Base-by-base conservation (phyloP, 2,888 invertebrate genomes). In the Drosophila barbarae region DNA sequence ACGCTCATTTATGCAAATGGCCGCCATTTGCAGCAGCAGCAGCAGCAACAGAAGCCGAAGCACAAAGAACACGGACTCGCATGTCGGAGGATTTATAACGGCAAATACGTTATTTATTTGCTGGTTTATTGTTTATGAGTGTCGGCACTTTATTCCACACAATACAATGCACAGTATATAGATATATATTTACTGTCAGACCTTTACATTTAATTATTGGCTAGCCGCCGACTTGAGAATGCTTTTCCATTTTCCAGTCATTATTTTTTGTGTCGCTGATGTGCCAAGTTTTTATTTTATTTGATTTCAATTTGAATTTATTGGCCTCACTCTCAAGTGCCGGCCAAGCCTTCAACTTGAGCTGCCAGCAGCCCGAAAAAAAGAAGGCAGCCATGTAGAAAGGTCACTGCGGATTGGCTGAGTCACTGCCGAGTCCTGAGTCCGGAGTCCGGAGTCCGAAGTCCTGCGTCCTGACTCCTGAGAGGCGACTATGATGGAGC, bases 31-130 rank as follows among this genome's bases (percentile, higher is more conserved):
- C 56, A 47, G 59, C 46, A 32, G 46, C 12, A 61, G 49, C 55
- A 64, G 41, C 26, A 26, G 3, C 65, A 59, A 21, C 21, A 21
- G 21, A 21, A 21, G 52, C 65, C 55, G 52, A 30, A 55, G 50
- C 52, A 67, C 41, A 71, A 67, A 51, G 51, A 46, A 46, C 51
- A 46, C 53, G 59, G 36, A 52, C 38, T 61, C 26, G 30, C 32
- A 38, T 38, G 46, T 4, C 46, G 26, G 46, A 28, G 63, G 46
- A 74, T 80, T 71, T 77, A 70, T 74, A 28, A 44, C 46, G 39
- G 47, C 57, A 76, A 77, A 76, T 72, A 53, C 58, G 60, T 60
- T 79, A 72, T 75, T 75, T 76, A 80, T 82, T 65, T 51, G 58
- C 54, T 59, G 50, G 26, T 26, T 65, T 71, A 72, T 72, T 59